Evolutionary conservation across 2,797 vertebrate genomes (phyloP), one percentile per base, ranked within the genome.

Genomic region (Chaenodraco wilsoni): DNA sequence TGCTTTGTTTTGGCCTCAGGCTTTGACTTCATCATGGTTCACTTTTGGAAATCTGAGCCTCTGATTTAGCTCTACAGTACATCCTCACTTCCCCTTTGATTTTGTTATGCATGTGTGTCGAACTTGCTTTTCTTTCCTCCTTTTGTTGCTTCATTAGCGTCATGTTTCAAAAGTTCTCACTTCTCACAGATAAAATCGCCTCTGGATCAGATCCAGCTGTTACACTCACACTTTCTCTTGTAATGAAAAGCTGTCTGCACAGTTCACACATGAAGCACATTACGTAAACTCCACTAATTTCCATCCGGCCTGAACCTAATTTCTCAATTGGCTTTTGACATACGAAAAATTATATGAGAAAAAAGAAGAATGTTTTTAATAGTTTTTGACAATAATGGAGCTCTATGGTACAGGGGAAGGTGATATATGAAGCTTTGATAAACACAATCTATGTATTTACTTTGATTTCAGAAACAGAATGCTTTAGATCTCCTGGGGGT

Each of bases 241-340:
- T 70, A 33, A 81, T 45, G 14, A 57, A 19, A 78, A 70, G 43
- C 65, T 23, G 37, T 68, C 51, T 17, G 64, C 45, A 11, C 27
- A 57, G 40, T 55, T 73, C 65, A 4, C 55, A 61, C 78, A 2
- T 14, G 69, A 45, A 65, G 19, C 69, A 45, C 54, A 1, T 88
- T 76, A 74, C 54, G 40, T 79, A 83, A 84, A 49, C 40, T 49
- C 50, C 17, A 40, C 49, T 58, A 33, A 54, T 68, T 75, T 75
- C 54, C 55, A 60, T 68, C 64, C 70, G 71, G 62, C 60, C 70
- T 56, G 51, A 17, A 11, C 69, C 72, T 62, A 65, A n/a, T 45
- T 45, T 59, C 44, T 70, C 11, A 48, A 14, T 63, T n/a, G 49
- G 40, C 41, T 54, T 7, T 50, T 56, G 27, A 27, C 27, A 27